Percentiles rank a stretch among this genome's conserved stretches.
Evolutionary conservation across 2,113 vertebrate genomes (phyloP).

Genomic region (Alethe castanea): DNA sequence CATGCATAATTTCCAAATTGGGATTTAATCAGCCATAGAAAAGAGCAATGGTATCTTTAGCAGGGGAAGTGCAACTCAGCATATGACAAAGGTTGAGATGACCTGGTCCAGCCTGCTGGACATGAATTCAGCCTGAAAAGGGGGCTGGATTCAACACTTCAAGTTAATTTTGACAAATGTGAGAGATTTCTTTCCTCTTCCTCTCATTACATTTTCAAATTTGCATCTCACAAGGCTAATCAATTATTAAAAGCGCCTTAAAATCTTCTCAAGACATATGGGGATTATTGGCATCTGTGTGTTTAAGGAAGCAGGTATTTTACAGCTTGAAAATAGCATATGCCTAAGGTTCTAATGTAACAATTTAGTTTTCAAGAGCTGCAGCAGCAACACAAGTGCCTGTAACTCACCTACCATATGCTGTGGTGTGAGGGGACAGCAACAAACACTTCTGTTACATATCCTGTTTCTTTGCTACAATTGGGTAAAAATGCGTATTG

Average conservation of each 20-base stretch:
- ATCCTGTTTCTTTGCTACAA: conserved; percentile 1
- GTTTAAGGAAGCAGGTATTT: conserved; percentile 63
- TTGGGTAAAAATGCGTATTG: neutral
- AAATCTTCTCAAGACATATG: conserved; percentile 36
- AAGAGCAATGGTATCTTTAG: neutral
- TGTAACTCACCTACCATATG: conserved; percentile 56
- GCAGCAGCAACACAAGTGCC: conserved; percentile 18
- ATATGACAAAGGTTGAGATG: neutral
- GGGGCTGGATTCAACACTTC: neutral
- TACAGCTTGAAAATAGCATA: conserved; percentile 56
- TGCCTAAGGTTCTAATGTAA: conserved; percentile 49
- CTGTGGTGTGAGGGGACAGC: conserved; percentile 43
- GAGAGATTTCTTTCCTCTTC: neutral
- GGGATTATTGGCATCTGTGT: conserved; percentile 57
- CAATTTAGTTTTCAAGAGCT: conserved; percentile 48
- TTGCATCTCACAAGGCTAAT: conserved; percentile 1
- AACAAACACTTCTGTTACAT: conserved; percentile 7
- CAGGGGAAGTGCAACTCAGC: neutral
- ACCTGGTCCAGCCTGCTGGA: rapidly evolving
- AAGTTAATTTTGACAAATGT: neutral
- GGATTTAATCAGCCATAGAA: neutral
- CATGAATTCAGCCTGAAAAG: neutral
- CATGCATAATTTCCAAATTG: neutral
- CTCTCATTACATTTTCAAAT: conserved; percentile 10
- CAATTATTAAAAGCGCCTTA: conserved; percentile 38